phyloP scores from a whole-genome alignment of 2,113 vertebrate species.

The Tauraco erythrolophus region DNA sequence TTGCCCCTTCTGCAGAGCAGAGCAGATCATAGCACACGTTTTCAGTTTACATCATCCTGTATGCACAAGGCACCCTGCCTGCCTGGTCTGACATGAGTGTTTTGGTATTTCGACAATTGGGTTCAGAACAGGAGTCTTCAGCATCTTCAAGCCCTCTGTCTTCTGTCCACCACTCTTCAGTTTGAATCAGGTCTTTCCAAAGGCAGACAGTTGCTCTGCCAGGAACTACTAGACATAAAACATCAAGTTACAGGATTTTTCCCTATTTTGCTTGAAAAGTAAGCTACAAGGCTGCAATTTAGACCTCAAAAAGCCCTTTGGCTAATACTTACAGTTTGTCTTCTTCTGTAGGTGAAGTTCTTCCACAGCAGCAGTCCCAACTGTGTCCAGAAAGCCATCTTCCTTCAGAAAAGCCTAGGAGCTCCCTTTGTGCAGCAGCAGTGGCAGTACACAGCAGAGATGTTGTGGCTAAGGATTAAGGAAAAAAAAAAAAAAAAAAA shows the following conservation, averaged over 20 bases:
- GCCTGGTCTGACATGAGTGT: not conserved
- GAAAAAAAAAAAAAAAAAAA: not conserved
- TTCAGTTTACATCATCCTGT: not conserved
- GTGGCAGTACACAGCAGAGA: conserved; percentile 67
- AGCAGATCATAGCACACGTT: not conserved
- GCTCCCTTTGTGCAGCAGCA: conserved; percentile 19
- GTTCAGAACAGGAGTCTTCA: not conserved
- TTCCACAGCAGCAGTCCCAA: conserved; percentile 96
- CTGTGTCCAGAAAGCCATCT: conserved; percentile 91
- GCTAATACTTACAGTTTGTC: conserved; percentile 89
- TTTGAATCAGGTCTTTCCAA: not conserved
- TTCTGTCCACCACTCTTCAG: not conserved
- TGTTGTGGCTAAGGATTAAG: conserved; percentile 78
- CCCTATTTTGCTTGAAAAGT: not conserved
- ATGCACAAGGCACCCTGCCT: not conserved
- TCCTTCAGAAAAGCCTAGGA: conserved; percentile 57
- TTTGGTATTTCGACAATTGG: not conserved
- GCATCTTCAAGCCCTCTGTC: not conserved
- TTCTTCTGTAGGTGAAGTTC: conserved; percentile 92
- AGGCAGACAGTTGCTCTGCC: not conserved
- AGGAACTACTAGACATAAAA: not conserved
- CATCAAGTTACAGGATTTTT: not conserved
- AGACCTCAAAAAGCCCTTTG: not conserved
- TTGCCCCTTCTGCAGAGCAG: rapidly evolving
- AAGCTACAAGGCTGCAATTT: not conserved